phyloP scores from a whole-genome alignment of 2,113 vertebrate species.

The Seriola rivoliana region DNA sequence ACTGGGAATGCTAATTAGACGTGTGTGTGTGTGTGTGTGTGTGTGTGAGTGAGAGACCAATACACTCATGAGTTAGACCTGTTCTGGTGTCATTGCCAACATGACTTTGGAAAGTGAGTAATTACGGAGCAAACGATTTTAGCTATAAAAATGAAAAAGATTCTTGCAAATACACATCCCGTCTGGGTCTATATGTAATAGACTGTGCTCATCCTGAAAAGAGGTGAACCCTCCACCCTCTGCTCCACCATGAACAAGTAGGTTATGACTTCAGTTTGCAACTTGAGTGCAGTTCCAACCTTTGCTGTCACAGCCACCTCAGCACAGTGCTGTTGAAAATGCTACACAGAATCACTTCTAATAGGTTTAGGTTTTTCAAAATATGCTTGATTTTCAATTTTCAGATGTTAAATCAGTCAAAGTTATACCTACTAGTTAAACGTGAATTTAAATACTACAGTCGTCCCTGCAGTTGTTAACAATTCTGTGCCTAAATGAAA shows the following conservation, averaged over 20 bases:
- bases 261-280: not conserved
- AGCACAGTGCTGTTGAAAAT: too few relatives aligned
- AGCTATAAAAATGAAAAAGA: not conserved
- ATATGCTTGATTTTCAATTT: too few relatives aligned
- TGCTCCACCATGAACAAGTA: too few relatives aligned
- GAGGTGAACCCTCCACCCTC: too few relatives aligned
- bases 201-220: not conserved
- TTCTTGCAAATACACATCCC: not conserved
- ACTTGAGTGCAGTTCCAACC: not conserved
- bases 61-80: not conserved
- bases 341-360: too few relatives aligned
- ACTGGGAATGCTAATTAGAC: constrained; percentile 63
- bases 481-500: not conserved
- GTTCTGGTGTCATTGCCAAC: not conserved
- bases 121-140: not conserved
- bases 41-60: not conserved
- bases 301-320: too few relatives aligned
- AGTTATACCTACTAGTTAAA: too few relatives aligned
- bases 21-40: not conserved
- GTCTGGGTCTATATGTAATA: not conserved
- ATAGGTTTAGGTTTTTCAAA: too few relatives aligned
- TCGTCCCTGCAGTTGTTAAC: too few relatives aligned
- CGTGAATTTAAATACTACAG: too few relatives aligned
- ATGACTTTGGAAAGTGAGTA: not conserved
- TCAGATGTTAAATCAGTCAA: too few relatives aligned